phyloP scores from a whole-genome alignment of 92 coral and sea anemone species.

The Pocillopora grandis region DNA sequence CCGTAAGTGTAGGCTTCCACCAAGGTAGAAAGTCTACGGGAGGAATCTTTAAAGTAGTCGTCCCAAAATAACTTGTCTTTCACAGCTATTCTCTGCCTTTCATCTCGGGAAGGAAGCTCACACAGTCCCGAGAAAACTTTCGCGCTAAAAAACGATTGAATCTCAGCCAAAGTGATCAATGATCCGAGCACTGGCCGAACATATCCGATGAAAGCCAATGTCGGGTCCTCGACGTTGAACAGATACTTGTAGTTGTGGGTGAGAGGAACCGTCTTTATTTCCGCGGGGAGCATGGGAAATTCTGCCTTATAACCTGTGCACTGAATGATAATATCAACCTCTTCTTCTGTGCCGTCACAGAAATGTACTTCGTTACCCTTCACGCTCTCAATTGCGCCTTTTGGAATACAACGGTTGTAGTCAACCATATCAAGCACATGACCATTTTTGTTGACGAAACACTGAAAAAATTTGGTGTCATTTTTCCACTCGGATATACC shows the following conservation, averaged over 20 bases:
- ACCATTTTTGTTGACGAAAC: constrained; percentile 77
- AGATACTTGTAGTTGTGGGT: constrained; percentile 68
- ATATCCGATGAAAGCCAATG: constrained; percentile 74
- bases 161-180: constrained; percentile 61
- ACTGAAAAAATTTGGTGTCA: constrained; percentile 70
- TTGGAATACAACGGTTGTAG: constrained; percentile 57
- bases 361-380: constrained; percentile 65
- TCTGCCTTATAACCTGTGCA: constrained; percentile 71
- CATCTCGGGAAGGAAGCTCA: constrained; percentile 52
- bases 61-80: constrained; percentile 73
- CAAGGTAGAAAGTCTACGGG: constrained; percentile 61
- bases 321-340: constrained; percentile 71
- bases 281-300: constrained; percentile 66
- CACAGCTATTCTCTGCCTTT: constrained; percentile 44
- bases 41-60: constrained; percentile 67
- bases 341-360: constrained; percentile 60
- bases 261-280: constrained; percentile 51
- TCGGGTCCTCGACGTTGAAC: constrained; percentile 74
- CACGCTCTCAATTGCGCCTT: constrained; percentile 66
- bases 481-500: constrained; percentile 88
- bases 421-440: constrained; percentile 73
- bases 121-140: constrained; percentile 72
- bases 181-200: constrained; percentile 81
- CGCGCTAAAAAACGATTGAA: constrained; percentile 52
- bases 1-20: constrained; percentile 73